Evolutionary conservation across 2,113 vertebrate genomes (phyloP).

Genomic region (Odontophorus gujanensis): DNA sequence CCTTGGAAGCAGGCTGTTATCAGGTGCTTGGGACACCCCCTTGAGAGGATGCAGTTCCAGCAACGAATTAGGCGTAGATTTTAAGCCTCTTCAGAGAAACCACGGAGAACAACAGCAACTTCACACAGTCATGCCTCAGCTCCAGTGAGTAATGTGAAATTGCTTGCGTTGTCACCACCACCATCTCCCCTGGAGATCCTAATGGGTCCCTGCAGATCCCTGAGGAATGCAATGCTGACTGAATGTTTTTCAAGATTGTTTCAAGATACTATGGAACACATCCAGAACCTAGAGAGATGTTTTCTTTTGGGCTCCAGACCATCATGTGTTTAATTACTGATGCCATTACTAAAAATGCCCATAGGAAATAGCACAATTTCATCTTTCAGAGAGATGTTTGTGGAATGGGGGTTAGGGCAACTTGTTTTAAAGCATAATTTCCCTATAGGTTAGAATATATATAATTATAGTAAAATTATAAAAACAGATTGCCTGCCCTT

Average conservation of each 20-base stretch:
- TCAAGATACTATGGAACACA: constrained; percentile 32
- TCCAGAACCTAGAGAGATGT: constrained; percentile 30
- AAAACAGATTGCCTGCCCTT: constrained; percentile 25
- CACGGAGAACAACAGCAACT: constrained; percentile 10
- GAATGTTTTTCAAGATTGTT: constrained; percentile 15
- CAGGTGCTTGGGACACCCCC: not conserved
- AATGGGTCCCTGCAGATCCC: constrained; percentile 44
- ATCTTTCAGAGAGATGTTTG: constrained; percentile 36
- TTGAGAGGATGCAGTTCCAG: not conserved
- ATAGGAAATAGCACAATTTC: constrained; percentile 37
- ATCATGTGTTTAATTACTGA: constrained; percentile 54
- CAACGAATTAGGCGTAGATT: not conserved
- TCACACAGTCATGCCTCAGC: not conserved
- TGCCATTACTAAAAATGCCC: constrained; percentile 51
- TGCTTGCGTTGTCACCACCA: constrained; percentile 1
- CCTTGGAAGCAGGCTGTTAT: not conserved
- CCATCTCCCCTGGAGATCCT: constrained; percentile 19
- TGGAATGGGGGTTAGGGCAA: not conserved
- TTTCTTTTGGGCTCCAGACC: constrained; percentile 51
- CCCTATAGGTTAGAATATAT: constrained; percentile 43
- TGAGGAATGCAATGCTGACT: not conserved
- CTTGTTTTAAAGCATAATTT: constrained; percentile 58
- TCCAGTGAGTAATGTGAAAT: constrained; percentile 55
- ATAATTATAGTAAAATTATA: constrained; percentile 59
- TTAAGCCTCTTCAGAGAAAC: constrained; percentile 9